Evolutionary conservation across 2,797 vertebrate species (phyloP), one percentile per base, ranked within the genome.

Genomic region (Pelochelys cantorii): DNA sequence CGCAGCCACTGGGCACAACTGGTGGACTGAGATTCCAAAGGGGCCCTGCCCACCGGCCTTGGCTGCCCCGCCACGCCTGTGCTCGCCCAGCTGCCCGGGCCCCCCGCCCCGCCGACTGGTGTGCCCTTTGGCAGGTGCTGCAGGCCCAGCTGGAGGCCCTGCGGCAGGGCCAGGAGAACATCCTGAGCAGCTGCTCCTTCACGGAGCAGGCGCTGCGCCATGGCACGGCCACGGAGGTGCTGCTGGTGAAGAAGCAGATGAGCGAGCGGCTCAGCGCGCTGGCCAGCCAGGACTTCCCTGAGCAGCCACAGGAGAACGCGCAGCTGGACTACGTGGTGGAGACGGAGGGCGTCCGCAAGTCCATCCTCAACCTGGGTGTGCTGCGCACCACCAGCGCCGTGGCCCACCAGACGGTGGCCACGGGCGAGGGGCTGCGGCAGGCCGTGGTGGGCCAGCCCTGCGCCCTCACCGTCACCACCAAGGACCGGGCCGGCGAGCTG

Each of bases 221-320:
- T 4, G 98, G 98, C 91, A 98, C 98, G 0, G 98, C 98, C 77
- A 97, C 97, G 0, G 98, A 98, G 93, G 99, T 99, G 90, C 97
- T 99, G 94, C 96, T 99, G 27, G 99, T 99, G 77, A 98, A 98
- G 81, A 99, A 99, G 97, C 99, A 99, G 97, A 99, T 99, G 99
- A 98, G 99, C 2, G 99, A 99, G 97, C 98, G 99, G 15, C 98
- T 99, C 62, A 98, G 98, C 0, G 99, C 98, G 4, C 96, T 99
- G 96, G 99, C 99, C 0, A 97, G 98, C 3, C 98, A 99, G 13
- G 98, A 98, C 91, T 99, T 99, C 96, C 99, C 99, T 0, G 98
- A 99, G 89, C 98, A 98, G 74, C 99, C 99, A 0, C 99, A 99
- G 1, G 99, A 99, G 98, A 99, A 99, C 0, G 98, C 98, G 5